These are phyloP conservation scores for Caloenas nicobarica DNA, from an alignment of 2,113 vertebrate species.

Conservation along the genomic window DNA sequence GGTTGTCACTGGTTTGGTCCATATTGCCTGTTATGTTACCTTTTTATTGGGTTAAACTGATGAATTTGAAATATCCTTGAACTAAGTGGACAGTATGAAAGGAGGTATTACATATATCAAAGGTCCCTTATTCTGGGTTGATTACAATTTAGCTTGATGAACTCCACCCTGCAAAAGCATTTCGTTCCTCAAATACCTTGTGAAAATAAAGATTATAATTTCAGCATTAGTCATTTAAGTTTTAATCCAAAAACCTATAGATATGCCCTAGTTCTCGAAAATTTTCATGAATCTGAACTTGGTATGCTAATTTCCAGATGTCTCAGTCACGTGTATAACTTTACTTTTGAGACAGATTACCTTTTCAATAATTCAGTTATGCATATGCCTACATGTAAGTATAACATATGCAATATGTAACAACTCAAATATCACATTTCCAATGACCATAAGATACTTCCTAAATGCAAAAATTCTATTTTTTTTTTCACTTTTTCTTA, in stretches of 20 bases:
- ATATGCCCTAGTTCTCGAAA: neutral
- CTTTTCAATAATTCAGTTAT: neutral
- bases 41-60: neutral
- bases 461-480: neutral
- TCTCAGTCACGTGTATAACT: fast-evolving
- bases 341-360: neutral
- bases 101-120: neutral
- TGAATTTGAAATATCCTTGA: neutral
- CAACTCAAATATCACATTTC: neutral
- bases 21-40: neutral
- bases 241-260: neutral
- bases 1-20: neutral
- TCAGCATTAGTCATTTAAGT: neutral
- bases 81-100: neutral
- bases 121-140: neutral
- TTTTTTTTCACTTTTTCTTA: neutral
- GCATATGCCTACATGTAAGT: neutral
- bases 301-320: neutral
- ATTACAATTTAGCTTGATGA: neutral
- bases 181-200: neutral
- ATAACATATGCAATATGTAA: neutral
- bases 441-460: neutral
- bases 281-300: neutral
- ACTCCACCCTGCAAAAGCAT: neutral
- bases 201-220: neutral